Evolutionary conservation across 2,113 vertebrate genomes (phyloP).

Genomic region (Nothocercus nigrocapillus): DNA sequence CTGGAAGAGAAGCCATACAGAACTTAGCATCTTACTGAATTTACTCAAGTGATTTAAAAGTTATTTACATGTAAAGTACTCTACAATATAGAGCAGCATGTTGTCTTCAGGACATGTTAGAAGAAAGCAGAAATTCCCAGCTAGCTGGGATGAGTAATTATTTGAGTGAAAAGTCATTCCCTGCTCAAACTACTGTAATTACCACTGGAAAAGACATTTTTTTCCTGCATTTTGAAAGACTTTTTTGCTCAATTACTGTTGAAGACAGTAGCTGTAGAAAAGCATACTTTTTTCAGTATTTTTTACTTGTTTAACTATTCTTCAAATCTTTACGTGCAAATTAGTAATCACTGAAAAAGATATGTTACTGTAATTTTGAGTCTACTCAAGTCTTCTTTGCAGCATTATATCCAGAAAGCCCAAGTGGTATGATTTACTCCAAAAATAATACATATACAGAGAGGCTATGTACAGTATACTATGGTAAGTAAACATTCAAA

Average conservation of each 20-base stretch:
- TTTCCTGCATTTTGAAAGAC: not conserved
- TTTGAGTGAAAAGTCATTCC: not conserved
- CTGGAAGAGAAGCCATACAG: not conserved
- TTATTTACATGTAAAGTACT: not conserved
- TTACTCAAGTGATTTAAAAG: not conserved
- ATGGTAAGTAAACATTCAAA: not conserved
- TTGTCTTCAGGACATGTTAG: not conserved
- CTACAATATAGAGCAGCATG: not conserved
- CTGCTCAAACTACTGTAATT: not conserved
- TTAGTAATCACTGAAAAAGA: not conserved
- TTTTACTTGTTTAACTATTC: not conserved
- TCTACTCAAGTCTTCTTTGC: not conserved
- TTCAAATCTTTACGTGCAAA: not conserved
- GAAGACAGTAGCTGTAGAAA: not conserved
- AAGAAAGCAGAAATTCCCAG: not conserved
- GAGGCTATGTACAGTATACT: not conserved
- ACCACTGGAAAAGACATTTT: not conserved
- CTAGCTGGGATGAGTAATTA: not conserved
- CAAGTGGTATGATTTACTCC: not conserved
- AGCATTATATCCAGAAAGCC: not conserved
- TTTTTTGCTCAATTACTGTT: not conserved
- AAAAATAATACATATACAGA: not conserved
- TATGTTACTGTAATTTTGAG: not conserved
- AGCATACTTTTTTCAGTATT: not conserved
- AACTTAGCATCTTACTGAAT: not conserved